Evolutionary conservation across 2,888 invertebrate species (phyloP), one percentile per base, ranked within the genome.

Genomic region (Spodoptera littoralis): DNA sequence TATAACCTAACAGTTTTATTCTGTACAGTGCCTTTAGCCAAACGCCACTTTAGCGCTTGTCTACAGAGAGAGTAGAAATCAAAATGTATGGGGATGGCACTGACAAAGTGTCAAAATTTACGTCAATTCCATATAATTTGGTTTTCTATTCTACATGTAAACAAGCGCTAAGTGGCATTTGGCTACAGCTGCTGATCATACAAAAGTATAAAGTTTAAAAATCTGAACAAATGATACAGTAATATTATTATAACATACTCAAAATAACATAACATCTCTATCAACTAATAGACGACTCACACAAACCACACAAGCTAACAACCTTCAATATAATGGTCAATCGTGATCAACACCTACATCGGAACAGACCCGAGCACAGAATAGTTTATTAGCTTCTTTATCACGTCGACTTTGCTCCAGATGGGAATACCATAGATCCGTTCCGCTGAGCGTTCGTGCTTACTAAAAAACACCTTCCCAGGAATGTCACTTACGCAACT

Each of bases 401-500:
- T 76, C 73, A 72, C 72, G 73, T 61, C 74, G 69, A 8, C 44
- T 59, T 24, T 76, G 76, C 71, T 79, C 79, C 76, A 79, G 79
- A 79, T 75, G 71, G 76, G 78, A 82, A 86, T 86, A 81, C 83
- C 86, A 69, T 65, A 70, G 80, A 91, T 92, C 90, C 88, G 92
- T 92, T 91, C 89, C 92, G 90, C 87, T 88, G 78, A 70, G 69
- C 77, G 77, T 50, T 69, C 82, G 72, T 73, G 61, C 50, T 48
- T 74, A 86, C 89, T 89, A 92, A 92, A 92, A 93, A 93, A 92
- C 90, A 81, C 75, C 82, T 78, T 62, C 62, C 50, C 75, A 81
- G 88, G 92, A 92, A 93, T 92, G 92, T 85, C 88, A 91, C 91
- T 91, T 90, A 90, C 90, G 84, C 87, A 83, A 85, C 65, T 45